phyloP scores from a whole-genome alignment of 1,140 invertebrate genomes.

The Apis florea region DNA sequence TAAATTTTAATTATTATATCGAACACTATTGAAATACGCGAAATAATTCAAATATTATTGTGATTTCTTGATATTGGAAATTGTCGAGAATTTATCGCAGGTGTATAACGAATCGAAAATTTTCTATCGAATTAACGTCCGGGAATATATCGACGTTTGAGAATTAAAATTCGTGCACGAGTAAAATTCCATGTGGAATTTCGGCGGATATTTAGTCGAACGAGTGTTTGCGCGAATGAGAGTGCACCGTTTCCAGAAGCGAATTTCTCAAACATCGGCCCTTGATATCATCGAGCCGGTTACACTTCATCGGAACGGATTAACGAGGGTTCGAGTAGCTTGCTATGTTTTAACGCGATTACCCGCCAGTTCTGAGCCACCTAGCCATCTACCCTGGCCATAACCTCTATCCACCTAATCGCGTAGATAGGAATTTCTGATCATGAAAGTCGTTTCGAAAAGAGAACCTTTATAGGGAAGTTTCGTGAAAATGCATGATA shows the following conservation, averaged over 20 bases:
- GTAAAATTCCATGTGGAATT: neutral
- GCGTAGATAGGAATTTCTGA: neutral
- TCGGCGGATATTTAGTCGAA: slow-evolving; percentile 1
- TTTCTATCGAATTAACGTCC: neutral
- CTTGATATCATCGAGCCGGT: neutral
- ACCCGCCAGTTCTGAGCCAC: slow-evolving; percentile 3
- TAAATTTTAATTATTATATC: neutral
- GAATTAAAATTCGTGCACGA: neutral
- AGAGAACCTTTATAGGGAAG: too few species aligned
- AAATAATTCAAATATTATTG: neutral
- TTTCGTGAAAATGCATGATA: too few species aligned
- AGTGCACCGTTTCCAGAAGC: neutral
- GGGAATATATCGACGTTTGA: too few species aligned
- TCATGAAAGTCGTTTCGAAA: neutral
- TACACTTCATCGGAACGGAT: slow-evolving; percentile 8
- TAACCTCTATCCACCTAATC: neutral
- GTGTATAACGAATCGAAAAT: neutral
- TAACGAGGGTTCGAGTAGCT: slow-evolving; percentile 28
- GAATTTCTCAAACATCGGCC: slow-evolving; percentile 18
- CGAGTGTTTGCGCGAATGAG: neutral
- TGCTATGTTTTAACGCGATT: slow-evolving; percentile 39
- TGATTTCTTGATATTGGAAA: neutral
- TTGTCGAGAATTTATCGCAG: neutral
- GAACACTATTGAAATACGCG: neutral
- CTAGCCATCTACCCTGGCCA: neutral